A percentile compares a stretch with the other conserved stretches of the same genome.
phyloP scores from a whole-genome alignment of 1,140 invertebrate species.

The Drosophila sp. region DNA sequence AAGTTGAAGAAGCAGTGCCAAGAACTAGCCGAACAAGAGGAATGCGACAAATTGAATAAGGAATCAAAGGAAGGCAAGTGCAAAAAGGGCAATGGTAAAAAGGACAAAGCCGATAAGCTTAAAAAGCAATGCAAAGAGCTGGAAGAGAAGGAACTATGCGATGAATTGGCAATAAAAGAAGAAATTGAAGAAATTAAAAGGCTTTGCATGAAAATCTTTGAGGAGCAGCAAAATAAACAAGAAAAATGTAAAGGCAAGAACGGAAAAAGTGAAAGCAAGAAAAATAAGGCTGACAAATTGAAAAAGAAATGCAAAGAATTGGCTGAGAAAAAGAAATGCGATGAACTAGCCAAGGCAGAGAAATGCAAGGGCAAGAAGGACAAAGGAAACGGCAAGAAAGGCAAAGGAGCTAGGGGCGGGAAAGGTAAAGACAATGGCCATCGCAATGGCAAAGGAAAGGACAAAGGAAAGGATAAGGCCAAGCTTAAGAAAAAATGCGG shows the following conservation, averaged over 20 bases:
- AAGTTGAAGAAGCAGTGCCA: conserved; percentile 17
- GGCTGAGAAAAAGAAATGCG: conserved; percentile 1
- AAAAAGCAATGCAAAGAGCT: background rate
- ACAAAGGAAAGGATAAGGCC: background rate
- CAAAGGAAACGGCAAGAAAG: background rate
- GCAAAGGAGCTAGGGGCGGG: background rate
- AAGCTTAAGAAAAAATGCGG: background rate
- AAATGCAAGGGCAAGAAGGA: conserved; percentile 3
- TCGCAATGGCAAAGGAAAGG: background rate
- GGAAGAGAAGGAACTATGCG: background rate
- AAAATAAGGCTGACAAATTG: background rate
- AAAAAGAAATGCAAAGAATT: background rate
- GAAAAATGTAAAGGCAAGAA: background rate
- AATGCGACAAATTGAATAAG: background rate
- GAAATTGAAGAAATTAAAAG: background rate
- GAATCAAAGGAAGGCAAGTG: background rate
- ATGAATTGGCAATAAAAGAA: background rate
- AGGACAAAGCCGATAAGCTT: background rate
- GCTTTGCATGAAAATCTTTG: background rate
- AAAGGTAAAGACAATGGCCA: conserved; percentile 1
- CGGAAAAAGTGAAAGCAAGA: background rate
- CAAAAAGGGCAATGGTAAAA: background rate
- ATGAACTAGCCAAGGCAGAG: conserved; percentile 16
- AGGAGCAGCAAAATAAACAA: background rate
- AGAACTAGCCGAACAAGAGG: background rate